These are phyloP conservation scores for Bombus affinis DNA, from an alignment of 1,140 invertebrate species.

Conservation along the genomic window DNA sequence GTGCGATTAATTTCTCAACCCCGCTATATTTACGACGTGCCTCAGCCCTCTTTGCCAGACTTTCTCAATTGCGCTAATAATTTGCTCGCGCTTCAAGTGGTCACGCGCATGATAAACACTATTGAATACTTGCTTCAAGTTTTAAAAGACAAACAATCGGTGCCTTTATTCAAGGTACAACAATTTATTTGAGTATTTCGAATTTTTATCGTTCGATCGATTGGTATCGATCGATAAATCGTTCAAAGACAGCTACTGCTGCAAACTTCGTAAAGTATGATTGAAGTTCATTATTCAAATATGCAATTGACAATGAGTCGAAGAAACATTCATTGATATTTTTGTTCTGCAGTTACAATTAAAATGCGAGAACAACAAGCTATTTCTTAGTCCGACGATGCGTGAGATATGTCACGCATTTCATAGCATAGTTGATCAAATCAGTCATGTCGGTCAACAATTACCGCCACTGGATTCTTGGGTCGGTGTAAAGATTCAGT, in stretches of 20 bases:
- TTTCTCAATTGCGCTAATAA: conserved; percentile 78
- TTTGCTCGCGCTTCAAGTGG: conserved; percentile 83
- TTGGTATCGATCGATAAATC: neutral
- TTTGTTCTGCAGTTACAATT: conserved; percentile 73
- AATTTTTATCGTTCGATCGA: neutral
- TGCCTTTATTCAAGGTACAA: conserved; percentile 82
- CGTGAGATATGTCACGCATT: conserved; percentile 74
- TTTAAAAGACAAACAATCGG: conserved; percentile 74
- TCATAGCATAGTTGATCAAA: conserved; percentile 76
- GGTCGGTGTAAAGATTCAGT: conserved; percentile 32
- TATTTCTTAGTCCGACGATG: conserved; percentile 77
- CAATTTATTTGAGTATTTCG: neutral
- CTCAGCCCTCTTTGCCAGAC: conserved; percentile 41
- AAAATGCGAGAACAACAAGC: conserved; percentile 74
- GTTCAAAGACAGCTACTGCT: neutral
- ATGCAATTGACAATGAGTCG: neutral
- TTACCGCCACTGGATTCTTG: conserved; percentile 81
- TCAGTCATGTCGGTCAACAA: conserved; percentile 77
- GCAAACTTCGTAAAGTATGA: neutral
- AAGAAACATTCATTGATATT: neutral
- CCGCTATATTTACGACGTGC: conserved; percentile 74
- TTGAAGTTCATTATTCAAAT: neutral
- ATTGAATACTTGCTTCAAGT: conserved; percentile 82
- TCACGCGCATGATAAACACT: conserved; percentile 81
- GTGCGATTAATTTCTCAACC: conserved; percentile 73